phyloP scores from a whole-genome alignment of 2,888 invertebrate genomes.

The Monoplex corrugatus region DNA sequence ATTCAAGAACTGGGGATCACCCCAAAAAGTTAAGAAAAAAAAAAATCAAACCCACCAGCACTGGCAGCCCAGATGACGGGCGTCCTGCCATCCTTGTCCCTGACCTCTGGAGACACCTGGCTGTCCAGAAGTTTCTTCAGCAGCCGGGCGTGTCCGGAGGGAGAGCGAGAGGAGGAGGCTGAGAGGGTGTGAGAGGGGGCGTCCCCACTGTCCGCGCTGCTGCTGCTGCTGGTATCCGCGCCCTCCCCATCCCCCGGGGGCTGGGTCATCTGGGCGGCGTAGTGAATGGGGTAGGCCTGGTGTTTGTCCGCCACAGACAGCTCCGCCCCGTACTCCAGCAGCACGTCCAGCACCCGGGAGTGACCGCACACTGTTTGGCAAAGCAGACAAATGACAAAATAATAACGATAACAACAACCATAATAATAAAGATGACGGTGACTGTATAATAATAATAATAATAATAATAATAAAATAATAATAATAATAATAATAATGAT shows the following conservation, averaged over 20 bases:
- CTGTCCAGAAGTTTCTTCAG: constrained; percentile 88
- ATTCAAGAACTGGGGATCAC: neutral
- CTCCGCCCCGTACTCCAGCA: constrained; percentile 91
- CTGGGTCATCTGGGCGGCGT: constrained; percentile 93
- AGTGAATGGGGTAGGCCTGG: constrained; percentile 97
- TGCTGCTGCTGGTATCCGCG: neutral
- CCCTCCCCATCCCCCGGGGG: constrained; percentile 3
- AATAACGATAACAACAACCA: too few species aligned
- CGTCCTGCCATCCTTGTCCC: constrained; percentile 95
- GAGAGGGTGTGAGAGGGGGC: neutral
- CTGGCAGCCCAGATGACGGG: constrained; percentile 99
- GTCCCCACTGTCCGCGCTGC: neutral
- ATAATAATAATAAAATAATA: too few species aligned
- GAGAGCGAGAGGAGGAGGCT: neutral
- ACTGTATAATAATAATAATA: too few species aligned
- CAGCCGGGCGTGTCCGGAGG: constrained; percentile 81
- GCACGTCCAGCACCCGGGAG: constrained; percentile 91
- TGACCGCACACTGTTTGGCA: constrained; percentile 98
- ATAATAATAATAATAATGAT: too few species aligned
- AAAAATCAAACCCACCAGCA: constrained; percentile 85
- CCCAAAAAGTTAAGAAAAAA: neutral
- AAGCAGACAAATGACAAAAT: too few species aligned
- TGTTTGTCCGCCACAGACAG: constrained; percentile 95
- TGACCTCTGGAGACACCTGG: constrained; percentile 91
- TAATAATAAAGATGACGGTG: too few species aligned